These are phyloP conservation scores for Pristionchus mayeri DNA, from an alignment of 2,888 invertebrate species.

Conservation along the genomic window DNA sequence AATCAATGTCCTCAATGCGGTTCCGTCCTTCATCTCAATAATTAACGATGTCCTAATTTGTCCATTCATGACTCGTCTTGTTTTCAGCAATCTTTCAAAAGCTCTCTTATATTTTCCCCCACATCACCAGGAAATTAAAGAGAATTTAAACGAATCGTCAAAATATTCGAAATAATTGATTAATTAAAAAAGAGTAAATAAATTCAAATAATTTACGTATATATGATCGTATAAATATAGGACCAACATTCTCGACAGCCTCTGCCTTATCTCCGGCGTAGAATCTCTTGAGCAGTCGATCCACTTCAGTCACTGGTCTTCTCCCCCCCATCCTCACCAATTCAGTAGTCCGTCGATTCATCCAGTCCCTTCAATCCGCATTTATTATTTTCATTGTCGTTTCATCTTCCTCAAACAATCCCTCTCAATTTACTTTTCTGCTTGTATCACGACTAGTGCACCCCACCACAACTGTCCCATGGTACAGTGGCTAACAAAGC, in stretches of 20 bases:
- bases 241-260: not conserved
- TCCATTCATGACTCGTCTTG: not conserved
- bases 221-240: too few relatives aligned
- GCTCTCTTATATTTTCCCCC: not conserved
- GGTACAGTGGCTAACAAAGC: not conserved
- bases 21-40: not conserved
- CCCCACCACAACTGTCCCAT: not conserved
- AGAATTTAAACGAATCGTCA: not conserved
- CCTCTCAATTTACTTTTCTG: not conserved
- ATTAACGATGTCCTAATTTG: not conserved
- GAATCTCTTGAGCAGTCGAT: constrained; percentile 33
- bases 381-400: not conserved
- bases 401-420: not conserved
- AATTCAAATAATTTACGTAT: too few relatives aligned
- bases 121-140: not conserved
- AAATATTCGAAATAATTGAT: not conserved
- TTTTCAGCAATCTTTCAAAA: not conserved
- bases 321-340: constrained; percentile 34
- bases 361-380: constrained; percentile 39
- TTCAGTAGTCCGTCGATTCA: constrained; percentile 44
- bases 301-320: constrained; percentile 45
- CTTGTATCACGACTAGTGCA: not conserved
- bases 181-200: too few relatives aligned
- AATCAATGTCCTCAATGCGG: not conserved
- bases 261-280: constrained; percentile 46